Base-by-base conservation (phyloP, 2,797 vertebrate genomes). In the Tinamus major region DNA sequence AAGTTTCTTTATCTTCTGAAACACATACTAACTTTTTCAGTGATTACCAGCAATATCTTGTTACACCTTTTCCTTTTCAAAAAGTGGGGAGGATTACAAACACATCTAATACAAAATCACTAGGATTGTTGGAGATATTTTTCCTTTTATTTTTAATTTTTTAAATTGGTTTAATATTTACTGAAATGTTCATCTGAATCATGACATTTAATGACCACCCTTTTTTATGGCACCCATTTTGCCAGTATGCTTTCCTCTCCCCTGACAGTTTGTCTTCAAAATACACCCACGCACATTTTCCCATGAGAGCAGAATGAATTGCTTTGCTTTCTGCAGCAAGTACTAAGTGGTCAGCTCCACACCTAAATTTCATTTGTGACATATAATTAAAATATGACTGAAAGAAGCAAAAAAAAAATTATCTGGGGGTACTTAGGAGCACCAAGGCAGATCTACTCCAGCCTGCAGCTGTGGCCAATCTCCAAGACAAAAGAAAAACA, bases 51-150 rank as follows among this genome's bases (percentile, higher is more conserved):
- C 23, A 75, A 48, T 64, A 81, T 65, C 35, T 69, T 49, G 21
- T 12, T 49, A 49, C 24, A 46, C 15, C 27, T 93, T 94, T 80
- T 88, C 56, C 69, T 86, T 94, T 97, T 96, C 74, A 79, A 49
- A 87, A 90, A 76, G 39, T 17, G 48, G 46, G 18, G 55, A 33
- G 29, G 16, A 42, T 33, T n/a, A 79, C 39, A 79, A 79, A 10
- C 14, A n/a, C 64, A 75, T 53, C 33, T 31, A 78, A n/a, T 70
- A 83, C 56, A 87, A 95, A 93, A 87, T 71, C 53, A 76, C 20
- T 3, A 72, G 53, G 41, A 75, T 58, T 13, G 29, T 15, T 9
- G 20, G 61, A 95, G 70, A 80, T 4, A n/a, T 85, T 68, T 91
- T 92, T 55, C 15, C 19, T 87, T 92, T 93, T 31, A 79, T 89